phyloP scores from a whole-genome alignment of 2,113 vertebrate species.

The Oreochromis tanganicae region DNA sequence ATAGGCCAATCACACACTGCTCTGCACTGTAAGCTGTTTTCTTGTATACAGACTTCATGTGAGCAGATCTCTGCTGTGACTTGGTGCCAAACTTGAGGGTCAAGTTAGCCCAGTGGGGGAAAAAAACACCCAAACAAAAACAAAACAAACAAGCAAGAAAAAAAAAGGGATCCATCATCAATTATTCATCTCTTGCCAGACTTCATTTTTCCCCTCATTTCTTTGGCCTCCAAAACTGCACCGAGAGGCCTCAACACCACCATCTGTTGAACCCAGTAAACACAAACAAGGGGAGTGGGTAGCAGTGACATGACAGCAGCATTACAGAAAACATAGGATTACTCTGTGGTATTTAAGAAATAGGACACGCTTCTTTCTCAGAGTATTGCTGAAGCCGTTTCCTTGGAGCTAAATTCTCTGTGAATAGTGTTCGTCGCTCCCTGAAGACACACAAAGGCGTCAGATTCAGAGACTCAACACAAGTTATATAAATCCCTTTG shows the following conservation, averaged over 20 bases:
- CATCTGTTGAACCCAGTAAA: conserved; percentile 11
- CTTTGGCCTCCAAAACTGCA: background rate
- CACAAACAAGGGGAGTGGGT: background rate
- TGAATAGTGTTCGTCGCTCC: background rate
- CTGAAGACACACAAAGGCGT: conserved; percentile 14
- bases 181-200: conserved; percentile 7
- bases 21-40: conserved; percentile 45
- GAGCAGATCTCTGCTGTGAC: background rate
- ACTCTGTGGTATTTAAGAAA: background rate
- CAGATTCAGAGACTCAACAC: conserved; percentile 18
- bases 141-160: background rate
- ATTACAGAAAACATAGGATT: background rate
- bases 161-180: background rate
- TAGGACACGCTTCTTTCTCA: background rate
- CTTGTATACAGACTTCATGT: background rate
- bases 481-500: conserved; percentile 29
- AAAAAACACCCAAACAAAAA: background rate
- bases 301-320: background rate
- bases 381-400: background rate
- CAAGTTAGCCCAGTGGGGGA: background rate
- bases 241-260: background rate
- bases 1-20: conserved; percentile 55
- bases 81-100: background rate
- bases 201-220: background rate
- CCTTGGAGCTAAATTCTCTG: background rate